Percentiles rank a stretch among this genome's conserved stretches.
Evolutionary conservation across 2,888 invertebrate species (phyloP).

Genomic region (Lasioglossum lativentre): DNA sequence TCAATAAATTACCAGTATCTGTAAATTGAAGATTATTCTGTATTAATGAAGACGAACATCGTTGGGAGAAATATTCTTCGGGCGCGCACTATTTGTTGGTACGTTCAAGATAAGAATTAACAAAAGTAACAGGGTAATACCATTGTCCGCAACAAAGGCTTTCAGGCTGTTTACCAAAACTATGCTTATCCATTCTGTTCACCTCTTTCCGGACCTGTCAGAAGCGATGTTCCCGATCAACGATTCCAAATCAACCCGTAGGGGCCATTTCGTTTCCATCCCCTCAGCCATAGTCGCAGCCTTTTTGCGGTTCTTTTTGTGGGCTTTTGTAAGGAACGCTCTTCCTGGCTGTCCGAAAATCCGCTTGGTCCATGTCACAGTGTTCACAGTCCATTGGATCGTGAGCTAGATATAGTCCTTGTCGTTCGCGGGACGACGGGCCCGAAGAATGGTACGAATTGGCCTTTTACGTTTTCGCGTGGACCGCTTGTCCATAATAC

Average conservation of each 20-base stretch:
- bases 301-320: conserved; percentile 67
- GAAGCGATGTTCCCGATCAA: conserved; percentile 45
- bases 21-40: too few relatives aligned
- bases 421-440: conserved; percentile 74
- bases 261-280: conserved; percentile 49
- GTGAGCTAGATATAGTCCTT: conserved; percentile 66
- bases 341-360: conserved; percentile 66
- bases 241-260: conserved; percentile 39
- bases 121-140: background rate
- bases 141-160: background rate
- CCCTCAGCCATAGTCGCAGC: conserved; percentile 43
- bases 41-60: background rate
- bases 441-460: conserved; percentile 77
- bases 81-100: background rate
- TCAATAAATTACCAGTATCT: too few relatives aligned
- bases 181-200: background rate
- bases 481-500: conserved; percentile 53
- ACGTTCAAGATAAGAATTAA: background rate
- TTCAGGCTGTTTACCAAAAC: background rate
- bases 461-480: conserved; percentile 73
- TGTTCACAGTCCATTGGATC: conserved; percentile 74
- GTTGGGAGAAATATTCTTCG: background rate
- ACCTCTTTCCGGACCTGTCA: conserved; percentile 29
- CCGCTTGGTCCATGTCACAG: conserved; percentile 80
- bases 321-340: conserved; percentile 71